Evolutionary conservation across 2,113 vertebrate species (phyloP), one percentile per base, ranked within the genome.

Genomic region (Butorides virescens): DNA sequence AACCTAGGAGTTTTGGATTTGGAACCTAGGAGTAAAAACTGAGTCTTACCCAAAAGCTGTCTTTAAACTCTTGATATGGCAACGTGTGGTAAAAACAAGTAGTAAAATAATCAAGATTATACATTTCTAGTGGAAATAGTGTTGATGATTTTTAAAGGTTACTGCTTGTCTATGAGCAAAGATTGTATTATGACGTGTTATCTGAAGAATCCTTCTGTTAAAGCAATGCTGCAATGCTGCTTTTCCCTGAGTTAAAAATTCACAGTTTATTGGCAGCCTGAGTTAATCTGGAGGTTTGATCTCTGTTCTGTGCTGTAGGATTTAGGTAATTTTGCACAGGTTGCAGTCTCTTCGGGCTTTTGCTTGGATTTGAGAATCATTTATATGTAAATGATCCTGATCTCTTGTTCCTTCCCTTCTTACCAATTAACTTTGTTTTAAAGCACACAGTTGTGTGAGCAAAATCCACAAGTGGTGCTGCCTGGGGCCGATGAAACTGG

Each of bases 331-430:
- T 96, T 92, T 86, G 83, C 62, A 73, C 52, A 84, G 66, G 61
- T 90, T 93, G n/a, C 27, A 88, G 63, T 88, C 63, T 91, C 39
- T 86, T 71, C 5, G 0, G 94, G 76, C 37, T 58, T 97, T 93
- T 74, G 58, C 39, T 86, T 88, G 84, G 91, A 91, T 90, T 65
- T 93, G 80, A 82, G 78, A 96, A 67, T 92, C 44, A 95, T 95
- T 95, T 96, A 52, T 59, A 95, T 94, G 82, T 86, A 95, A 94
- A 97, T 97, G 59, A 83, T 91, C 47, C 74, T 70, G 59, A 88
- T 95, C 56, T 50, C 63, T 56, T 37, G n/a, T 94, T 88, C 77
- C 90, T 92, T 87, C 29, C n/a, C 73, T 75, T 78, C 78, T 83
- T 72, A 74, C 71, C 83, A 88, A 82, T 96, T 95, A 94, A 83